A percentile compares a stretch with the other conserved stretches of the same genome.
Evolutionary conservation across 2,888 invertebrate genomes (phyloP).

Genomic region (Scrobipalpa costella): DNA sequence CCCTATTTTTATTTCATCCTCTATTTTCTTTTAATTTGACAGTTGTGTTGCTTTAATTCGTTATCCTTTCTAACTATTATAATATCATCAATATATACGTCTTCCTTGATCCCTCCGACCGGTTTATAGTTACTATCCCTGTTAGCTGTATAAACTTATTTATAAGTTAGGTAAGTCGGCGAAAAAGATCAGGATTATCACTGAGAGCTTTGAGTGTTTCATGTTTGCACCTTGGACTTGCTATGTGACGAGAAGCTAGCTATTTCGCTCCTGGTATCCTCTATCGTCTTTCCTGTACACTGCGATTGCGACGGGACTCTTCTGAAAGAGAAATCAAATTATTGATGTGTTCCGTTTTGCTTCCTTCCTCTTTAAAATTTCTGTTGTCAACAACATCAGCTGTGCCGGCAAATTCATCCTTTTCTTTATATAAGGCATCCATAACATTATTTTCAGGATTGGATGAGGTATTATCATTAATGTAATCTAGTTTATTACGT

Average conservation of each 20-base stretch:
- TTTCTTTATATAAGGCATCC: not conserved
- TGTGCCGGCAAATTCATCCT: constrained; percentile 18
- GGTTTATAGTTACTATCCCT: constrained; percentile 55
- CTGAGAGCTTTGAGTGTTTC: constrained; percentile 82
- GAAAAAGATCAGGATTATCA: constrained; percentile 64
- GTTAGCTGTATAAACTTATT: constrained; percentile 51
- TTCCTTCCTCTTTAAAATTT: constrained; percentile 18
- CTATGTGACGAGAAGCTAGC: constrained; percentile 80
- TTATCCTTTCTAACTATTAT: not conserved
- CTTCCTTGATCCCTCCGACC: constrained; percentile 21
- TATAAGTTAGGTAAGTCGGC: constrained; percentile 72
- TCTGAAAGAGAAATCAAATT: not conserved
- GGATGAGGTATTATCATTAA: not conserved
- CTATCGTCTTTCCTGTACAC: constrained; percentile 80
- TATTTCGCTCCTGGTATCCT: constrained; percentile 79
- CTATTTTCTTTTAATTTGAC: not conserved
- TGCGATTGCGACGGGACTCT: constrained; percentile 78
- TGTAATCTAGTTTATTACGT: not conserved
- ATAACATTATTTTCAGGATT: not conserved
- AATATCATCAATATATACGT: not conserved
- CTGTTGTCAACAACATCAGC: not conserved
- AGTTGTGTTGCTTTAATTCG: not conserved
- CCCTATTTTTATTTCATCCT: not conserved
- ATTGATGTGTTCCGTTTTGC: constrained; percentile 49
- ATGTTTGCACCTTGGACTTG: constrained; percentile 83